phyloP scores from a whole-genome alignment of 2,888 invertebrate genomes.

The Cotesia congregata region DNA sequence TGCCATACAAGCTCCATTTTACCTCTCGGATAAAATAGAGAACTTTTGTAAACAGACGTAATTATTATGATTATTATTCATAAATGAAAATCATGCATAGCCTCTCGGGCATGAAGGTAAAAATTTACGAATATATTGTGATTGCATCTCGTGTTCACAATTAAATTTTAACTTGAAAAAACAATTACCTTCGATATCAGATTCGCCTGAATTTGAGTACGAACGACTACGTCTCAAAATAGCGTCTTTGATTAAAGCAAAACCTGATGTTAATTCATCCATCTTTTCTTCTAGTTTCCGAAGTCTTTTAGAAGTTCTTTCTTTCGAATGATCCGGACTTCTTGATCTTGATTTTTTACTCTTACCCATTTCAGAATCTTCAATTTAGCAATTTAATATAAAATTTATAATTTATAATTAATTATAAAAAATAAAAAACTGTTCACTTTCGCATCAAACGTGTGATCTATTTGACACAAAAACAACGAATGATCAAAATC shows the following conservation, averaged over 20 bases:
- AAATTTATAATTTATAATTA: background rate
- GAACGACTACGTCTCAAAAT: no score
- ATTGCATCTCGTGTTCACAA: conserved; percentile 21
- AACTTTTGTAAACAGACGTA: background rate
- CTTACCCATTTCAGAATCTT: background rate
- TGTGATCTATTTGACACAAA: background rate
- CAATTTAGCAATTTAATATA: background rate
- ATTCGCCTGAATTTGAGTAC: no score
- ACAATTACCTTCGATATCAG: no score
- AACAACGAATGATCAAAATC: conserved; percentile 26
- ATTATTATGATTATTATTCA: conserved; percentile 18
- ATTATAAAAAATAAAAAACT: conserved; percentile 6
- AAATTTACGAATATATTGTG: background rate
- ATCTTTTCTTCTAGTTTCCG: conserved; percentile 6
- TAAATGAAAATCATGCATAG: background rate
- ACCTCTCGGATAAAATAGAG: conserved; percentile 16
- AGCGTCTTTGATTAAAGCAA: no score
- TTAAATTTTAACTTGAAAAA: background rate
- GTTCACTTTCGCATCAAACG: conserved; percentile 16
- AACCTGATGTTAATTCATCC: background rate
- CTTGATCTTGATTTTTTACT: background rate
- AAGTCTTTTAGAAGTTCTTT: background rate
- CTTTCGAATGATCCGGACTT: conserved; percentile 6
- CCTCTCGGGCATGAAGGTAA: conserved; percentile 8
- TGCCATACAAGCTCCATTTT: background rate